A percentile compares a stretch with the other conserved stretches of the same genome.
Conservation (phyloP, 2,113 vertebrate species). For the Lathamus discolor region DNA sequence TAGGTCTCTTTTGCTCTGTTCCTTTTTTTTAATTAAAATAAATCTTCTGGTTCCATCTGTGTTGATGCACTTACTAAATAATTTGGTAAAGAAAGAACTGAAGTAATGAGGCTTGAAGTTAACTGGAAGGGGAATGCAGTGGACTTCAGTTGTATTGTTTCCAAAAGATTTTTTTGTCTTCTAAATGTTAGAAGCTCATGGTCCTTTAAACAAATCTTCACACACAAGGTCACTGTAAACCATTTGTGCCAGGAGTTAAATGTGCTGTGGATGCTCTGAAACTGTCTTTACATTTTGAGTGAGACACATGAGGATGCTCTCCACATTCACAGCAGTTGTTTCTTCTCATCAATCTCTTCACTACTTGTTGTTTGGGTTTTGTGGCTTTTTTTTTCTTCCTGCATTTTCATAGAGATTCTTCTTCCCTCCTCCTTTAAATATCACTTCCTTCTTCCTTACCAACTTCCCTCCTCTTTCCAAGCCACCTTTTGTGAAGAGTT, state of each 20-base stretch:
- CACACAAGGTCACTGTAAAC: neutral
- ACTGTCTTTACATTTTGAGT: neutral
- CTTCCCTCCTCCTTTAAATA: neutral
- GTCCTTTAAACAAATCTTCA: neutral
- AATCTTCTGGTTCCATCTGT: slow-evolving; percentile 27
- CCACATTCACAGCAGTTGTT: neutral
- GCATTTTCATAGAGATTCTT: neutral
- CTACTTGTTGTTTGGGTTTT: neutral
- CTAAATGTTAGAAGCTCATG: neutral
- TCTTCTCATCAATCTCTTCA: neutral
- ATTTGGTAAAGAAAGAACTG: slow-evolving; percentile 16
- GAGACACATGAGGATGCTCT: neutral
- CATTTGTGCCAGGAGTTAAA: neutral
- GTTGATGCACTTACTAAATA: slow-evolving; percentile 57
- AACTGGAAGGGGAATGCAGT: neutral
- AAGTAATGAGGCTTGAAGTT: neutral
- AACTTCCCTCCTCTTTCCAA: neutral
- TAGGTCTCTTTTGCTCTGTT: neutral
- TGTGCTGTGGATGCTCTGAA: neutral
- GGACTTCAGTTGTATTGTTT: neutral
- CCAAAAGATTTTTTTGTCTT: neutral
- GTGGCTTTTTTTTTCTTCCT: neutral
- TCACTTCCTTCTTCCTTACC: neutral
- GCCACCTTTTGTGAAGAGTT: neutral
- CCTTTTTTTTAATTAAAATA: slow-evolving; percentile 39